Percentiles rank a stretch among this genome's conserved stretches.
Evolutionary conservation across 2,888 invertebrate genomes (phyloP).

Genomic region (Sycophila texana): DNA sequence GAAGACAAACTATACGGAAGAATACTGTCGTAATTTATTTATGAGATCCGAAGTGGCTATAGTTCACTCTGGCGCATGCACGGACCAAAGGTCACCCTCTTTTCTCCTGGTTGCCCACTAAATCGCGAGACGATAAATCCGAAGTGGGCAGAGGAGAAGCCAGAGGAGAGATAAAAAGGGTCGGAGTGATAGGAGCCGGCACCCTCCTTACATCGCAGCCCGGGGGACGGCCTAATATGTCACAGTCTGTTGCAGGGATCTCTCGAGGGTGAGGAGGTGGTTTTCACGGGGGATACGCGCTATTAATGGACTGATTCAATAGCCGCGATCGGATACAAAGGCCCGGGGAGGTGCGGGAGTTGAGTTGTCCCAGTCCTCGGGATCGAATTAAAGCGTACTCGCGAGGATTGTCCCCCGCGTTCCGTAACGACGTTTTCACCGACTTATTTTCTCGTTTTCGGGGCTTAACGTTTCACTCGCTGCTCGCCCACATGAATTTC

Average conservation of each 20-base stretch:
- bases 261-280: conserved; percentile 59
- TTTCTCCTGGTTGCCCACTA: conserved; percentile 66
- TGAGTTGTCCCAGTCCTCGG: conserved; percentile 5
- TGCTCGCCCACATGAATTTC: conserved; percentile 29
- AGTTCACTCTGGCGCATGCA: conserved; percentile 1
- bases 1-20: conserved; percentile 51
- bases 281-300: conserved; percentile 62
- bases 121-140: conserved; percentile 74
- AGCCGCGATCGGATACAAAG: conserved; percentile 71
- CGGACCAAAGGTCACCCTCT: conserved; percentile 49
- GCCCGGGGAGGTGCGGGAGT: conserved; percentile 66
- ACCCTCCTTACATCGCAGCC: conserved; percentile 65
- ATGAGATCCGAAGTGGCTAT: conserved; percentile 41
- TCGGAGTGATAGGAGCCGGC: conserved; percentile 53
- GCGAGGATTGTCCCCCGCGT: not conserved
- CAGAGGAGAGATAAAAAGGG: conserved; percentile 35
- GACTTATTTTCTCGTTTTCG: conserved; percentile 27
- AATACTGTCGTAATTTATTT: conserved; percentile 53
- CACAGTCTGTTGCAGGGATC: conserved; percentile 75
- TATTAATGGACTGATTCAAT: conserved; percentile 74
- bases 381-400: conserved; percentile 54
- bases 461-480: not conserved
- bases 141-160: not conserved
- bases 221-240: conserved; percentile 74
- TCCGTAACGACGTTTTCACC: conserved; percentile 41